Evolutionary conservation across 2,797 vertebrate genomes (phyloP).

Genomic region (Danio kyathit): DNA sequence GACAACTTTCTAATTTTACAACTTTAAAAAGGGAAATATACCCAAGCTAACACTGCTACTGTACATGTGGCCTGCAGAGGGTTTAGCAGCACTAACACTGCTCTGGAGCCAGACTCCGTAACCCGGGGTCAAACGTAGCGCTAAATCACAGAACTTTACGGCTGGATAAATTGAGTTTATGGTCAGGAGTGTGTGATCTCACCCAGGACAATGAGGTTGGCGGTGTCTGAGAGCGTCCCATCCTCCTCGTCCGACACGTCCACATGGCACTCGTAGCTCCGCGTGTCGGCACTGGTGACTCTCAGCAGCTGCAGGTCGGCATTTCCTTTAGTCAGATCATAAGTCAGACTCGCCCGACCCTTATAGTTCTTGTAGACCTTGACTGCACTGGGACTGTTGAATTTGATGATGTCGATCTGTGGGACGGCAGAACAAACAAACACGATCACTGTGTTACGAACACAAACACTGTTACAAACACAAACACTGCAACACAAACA

Average conservation of each 20-base stretch:
- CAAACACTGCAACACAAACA: too few relatives aligned
- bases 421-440: conserved; percentile 3
- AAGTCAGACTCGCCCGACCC: conserved; percentile 3
- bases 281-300: conserved; percentile 66
- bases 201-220: conserved; percentile 75
- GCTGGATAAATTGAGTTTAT: too few relatives aligned
- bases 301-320: conserved; percentile 64
- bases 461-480: too few relatives aligned
- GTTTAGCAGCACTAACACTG: too few relatives aligned
- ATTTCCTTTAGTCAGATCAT: not conserved
- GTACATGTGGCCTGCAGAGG: too few relatives aligned
- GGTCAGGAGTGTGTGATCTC: conserved; percentile 32
- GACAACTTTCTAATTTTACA: too few relatives aligned
- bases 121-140: too few relatives aligned
- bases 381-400: not conserved
- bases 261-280: conserved; percentile 64
- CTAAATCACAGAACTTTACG: too few relatives aligned
- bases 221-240: not conserved
- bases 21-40: too few relatives aligned
- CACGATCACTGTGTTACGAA: too few relatives aligned
- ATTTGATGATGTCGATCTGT: conserved; percentile 48
- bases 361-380: not conserved
- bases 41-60: too few relatives aligned
- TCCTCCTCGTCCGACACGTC: not conserved
- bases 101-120: too few relatives aligned